Evolutionary conservation across 2,113 vertebrate species (phyloP).

Genomic region (Callithrix jacchus): DNA sequence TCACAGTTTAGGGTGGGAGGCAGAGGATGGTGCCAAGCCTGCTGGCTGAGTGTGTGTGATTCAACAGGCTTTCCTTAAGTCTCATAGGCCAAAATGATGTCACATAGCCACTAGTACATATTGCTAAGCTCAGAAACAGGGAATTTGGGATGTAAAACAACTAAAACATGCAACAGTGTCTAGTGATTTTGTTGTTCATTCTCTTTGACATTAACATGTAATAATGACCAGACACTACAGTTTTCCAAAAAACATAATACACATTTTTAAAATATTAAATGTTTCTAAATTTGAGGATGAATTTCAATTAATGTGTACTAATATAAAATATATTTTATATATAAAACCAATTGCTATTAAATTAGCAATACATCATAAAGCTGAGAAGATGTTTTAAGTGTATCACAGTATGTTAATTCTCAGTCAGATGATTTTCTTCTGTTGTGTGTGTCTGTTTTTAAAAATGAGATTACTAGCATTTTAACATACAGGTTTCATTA

Average conservation of each 20-base stretch:
- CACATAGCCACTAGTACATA: no score
- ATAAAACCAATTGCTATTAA: not conserved
- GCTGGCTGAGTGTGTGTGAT: not conserved
- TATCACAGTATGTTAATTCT: not conserved
- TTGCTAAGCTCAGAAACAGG: not conserved
- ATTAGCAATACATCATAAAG: not conserved
- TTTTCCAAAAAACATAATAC: not conserved
- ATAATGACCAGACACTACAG: not conserved
- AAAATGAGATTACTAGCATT: not conserved
- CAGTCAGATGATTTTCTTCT: not conserved
- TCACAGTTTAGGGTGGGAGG: not conserved
- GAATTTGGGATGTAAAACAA: fast-evolving
- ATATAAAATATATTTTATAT: not conserved
- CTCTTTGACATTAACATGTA: not conserved
- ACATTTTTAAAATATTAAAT: not conserved
- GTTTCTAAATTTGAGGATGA: not conserved
- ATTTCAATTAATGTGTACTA: not conserved
- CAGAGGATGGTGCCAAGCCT: not conserved
- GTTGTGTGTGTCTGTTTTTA: not conserved
- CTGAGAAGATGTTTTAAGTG: not conserved
- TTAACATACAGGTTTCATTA: conserved; percentile 40
- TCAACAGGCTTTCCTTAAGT: not conserved
- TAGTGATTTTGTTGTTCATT: not conserved
- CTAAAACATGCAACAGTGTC: not conserved
- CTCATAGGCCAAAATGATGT: not conserved